phyloP scores from a whole-genome alignment of 2,797 vertebrate genomes.

The Neosilurus hyrtlii region DNA sequence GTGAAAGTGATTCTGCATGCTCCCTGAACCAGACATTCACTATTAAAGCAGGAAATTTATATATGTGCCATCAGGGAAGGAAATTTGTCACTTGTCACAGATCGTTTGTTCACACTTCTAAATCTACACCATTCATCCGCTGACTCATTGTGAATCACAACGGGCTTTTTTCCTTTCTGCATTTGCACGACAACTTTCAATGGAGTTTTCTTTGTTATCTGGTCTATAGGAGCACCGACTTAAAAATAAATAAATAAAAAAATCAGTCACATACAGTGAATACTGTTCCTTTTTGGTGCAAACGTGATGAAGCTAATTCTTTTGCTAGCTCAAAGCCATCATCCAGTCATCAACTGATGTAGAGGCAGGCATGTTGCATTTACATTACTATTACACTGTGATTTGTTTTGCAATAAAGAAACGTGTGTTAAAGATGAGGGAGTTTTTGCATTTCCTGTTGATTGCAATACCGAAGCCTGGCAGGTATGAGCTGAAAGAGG shows the following conservation, averaged over 20 bases:
- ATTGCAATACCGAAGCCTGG: background rate
- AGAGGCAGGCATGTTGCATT: background rate
- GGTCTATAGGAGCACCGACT: background rate
- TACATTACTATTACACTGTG: too few species aligned
- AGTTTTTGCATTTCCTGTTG: conserved; percentile 9
- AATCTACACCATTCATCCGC: background rate
- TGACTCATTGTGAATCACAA: background rate
- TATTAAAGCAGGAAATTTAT: too few species aligned
- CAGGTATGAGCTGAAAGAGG: background rate
- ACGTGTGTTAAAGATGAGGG: background rate
- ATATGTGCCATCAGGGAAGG: too few species aligned
- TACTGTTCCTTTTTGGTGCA: background rate
- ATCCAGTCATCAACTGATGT: background rate
- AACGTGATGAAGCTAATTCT: background rate
- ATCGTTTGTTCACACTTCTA: background rate
- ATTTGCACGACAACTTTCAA: background rate
- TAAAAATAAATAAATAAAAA: background rate
- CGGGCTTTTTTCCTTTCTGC: background rate
- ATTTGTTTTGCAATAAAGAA: background rate
- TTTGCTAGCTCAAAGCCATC: background rate
- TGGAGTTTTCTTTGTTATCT: background rate
- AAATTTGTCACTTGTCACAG: too few species aligned
- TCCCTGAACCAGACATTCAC: too few species aligned
- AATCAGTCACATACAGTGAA: background rate
- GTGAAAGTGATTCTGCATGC: too few species aligned